Base-by-base conservation (phyloP, 1,140 invertebrate species). In the Tribolium castaneum region DNA sequence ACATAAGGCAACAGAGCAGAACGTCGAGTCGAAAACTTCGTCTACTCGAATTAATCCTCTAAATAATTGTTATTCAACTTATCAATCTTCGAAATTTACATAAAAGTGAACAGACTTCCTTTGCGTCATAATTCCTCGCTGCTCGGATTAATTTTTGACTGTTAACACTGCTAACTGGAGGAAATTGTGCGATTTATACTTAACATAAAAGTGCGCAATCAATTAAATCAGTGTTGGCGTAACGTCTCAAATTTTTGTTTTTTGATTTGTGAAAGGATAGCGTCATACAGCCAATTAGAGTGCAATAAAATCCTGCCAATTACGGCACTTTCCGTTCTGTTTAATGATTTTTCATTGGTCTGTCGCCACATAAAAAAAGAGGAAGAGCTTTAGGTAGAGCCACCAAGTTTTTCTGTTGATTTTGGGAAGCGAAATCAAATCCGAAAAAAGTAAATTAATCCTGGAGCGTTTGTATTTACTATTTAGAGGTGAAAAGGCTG, bases 1-100 rank as follows among this genome's bases (percentile, higher is more conserved):
- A 66, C 59, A 66, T 66, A 66, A 66, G 30, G 25, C 59, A 66
- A 66, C 30, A 22, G 59, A 66, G 59, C 59, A 66, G 59, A 66
- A 66, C 59, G 34, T 66, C 59, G 56, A 30, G 7, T 62, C 56
- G 25, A 66, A 66, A 66, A 66, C 25, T 66, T 35, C 59, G 59
- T 35, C 30, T 66, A 66, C 25, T 66, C 14, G 59, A 59, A 59
- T 66, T 66, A 66, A 66, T 35, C 25, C n/a, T 45, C 39, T 30
- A 35, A 66, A 35, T 66, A 35, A 66, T 66, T 66, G 34, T 66
- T 59, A 59, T n/a, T 59, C 10, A n/a, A 66, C 14, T 66, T 66
- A 66, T 39, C 59, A 59, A 59, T 59, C 30, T 52, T 35, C 9
- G 25, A 66, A 45, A 66, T 35, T 66, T 66, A 14, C 30, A 66